A percentile compares a stretch with the other conserved stretches of the same genome.
phyloP scores from a whole-genome alignment of 1,140 invertebrate species.

The Bombus soroeensis region DNA sequence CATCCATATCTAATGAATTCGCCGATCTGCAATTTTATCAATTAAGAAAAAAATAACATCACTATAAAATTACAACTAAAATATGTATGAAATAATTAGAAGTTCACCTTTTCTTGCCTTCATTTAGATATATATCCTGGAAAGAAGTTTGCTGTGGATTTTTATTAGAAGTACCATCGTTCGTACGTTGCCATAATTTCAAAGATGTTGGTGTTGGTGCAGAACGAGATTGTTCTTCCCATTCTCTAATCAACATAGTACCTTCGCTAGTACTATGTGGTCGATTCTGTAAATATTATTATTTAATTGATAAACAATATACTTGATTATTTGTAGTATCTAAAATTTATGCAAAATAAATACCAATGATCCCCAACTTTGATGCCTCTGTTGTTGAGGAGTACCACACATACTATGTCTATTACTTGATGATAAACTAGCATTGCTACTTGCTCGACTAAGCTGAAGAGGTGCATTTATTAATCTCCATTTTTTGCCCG shows the following conservation, averaged over 20 bases:
- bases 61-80: not conserved
- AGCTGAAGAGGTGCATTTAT: slow-evolving; percentile 90
- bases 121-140: slow-evolving; percentile 72
- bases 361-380: slow-evolving; percentile 82
- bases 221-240: slow-evolving; percentile 85
- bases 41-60: not conserved
- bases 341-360: not conserved
- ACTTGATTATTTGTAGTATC: not conserved
- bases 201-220: slow-evolving; percentile 83
- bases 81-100: slow-evolving; percentile 6
- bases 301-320: not conserved
- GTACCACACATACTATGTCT: slow-evolving; percentile 83
- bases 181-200: slow-evolving; percentile 78
- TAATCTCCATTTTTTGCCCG: slow-evolving; percentile 93
- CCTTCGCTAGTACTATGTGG: slow-evolving; percentile 83
- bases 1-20: slow-evolving; percentile 73
- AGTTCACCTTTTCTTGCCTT: slow-evolving; percentile 73
- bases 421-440: slow-evolving; percentile 83
- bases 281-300: slow-evolving; percentile 76
- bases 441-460: slow-evolving; percentile 90
- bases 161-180: slow-evolving; percentile 62
- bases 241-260: slow-evolving; percentile 79
- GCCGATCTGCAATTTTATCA: slow-evolving; percentile 61
- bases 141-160: slow-evolving; percentile 74
- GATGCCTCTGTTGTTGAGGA: slow-evolving; percentile 78